Evolutionary conservation across 2,113 vertebrate species (phyloP).

Genomic region (Dryoscopus gambensis): DNA sequence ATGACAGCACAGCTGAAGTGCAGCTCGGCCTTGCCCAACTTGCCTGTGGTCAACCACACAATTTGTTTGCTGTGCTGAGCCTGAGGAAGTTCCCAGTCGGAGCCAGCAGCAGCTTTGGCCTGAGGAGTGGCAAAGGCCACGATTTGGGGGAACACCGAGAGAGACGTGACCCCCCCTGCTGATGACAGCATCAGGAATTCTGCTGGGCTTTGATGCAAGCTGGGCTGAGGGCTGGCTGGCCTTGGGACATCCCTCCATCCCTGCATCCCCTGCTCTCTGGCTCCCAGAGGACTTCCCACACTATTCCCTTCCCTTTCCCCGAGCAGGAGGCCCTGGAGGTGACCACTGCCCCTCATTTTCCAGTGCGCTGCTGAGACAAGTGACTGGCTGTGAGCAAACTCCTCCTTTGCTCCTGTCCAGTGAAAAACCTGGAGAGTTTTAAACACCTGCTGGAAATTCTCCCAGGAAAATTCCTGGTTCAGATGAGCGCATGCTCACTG

Average conservation of each 20-base stretch:
- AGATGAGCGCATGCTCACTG: rapidly evolving
- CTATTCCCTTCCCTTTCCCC: background rate
- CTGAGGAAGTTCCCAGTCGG: background rate
- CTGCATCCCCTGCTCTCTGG: background rate
- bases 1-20: background rate
- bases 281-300: background rate
- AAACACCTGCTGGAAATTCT: background rate
- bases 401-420: background rate
- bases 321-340: background rate
- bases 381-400: background rate
- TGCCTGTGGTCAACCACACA: constrained; percentile 23
- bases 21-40: background rate
- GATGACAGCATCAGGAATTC: background rate
- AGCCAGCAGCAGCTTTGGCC: background rate
- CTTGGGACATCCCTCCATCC: background rate
- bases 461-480: background rate
- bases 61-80: background rate
- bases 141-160: background rate
- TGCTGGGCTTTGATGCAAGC: background rate
- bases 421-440: background rate
- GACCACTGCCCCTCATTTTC: background rate
- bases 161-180: no score
- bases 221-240: background rate
- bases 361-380: background rate
- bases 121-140: background rate